These are phyloP conservation scores for Hesperia comma DNA, from an alignment of 2,888 invertebrate species.

Conservation along the genomic window DNA sequence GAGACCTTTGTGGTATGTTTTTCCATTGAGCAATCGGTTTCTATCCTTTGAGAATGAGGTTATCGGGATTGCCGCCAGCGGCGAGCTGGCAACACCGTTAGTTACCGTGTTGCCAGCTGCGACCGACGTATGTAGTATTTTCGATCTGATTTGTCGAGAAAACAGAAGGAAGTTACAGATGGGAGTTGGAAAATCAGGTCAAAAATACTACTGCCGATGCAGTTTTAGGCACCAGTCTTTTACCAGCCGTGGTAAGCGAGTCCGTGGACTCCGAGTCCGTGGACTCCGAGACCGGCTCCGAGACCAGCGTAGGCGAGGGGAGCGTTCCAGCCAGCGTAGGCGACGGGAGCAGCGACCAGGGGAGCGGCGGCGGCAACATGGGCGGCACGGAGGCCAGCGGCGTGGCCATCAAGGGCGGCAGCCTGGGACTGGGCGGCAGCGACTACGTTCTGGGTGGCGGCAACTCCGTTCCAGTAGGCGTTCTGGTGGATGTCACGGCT, in stretches of 20 bases:
- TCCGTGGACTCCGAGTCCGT: conserved; percentile 2
- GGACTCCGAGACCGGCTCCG: conserved; percentile 42
- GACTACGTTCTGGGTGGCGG: conserved; percentile 72
- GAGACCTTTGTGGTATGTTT: conserved; percentile 66
- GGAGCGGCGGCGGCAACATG: conserved; percentile 46
- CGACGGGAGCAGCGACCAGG: conserved; percentile 42
- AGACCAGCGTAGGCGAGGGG: conserved; percentile 51
- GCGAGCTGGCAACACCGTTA: conserved; percentile 26
- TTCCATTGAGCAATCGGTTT: conserved; percentile 64
- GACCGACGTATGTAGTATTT: conserved; percentile 24
- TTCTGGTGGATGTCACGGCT: conserved; percentile 74
- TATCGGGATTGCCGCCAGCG: conserved; percentile 34
- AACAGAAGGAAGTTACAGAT: neutral
- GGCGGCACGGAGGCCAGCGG: conserved; percentile 56
- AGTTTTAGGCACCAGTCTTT: conserved; percentile 41
- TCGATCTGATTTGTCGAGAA: conserved; percentile 20
- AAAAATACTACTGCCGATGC: conserved; percentile 16
- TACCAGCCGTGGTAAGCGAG: conserved; percentile 64
- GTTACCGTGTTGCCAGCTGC: conserved; percentile 29
- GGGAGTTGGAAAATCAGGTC: conserved; percentile 17
- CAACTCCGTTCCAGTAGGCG: conserved; percentile 73
- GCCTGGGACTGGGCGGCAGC: conserved; percentile 77
- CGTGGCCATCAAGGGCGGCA: conserved; percentile 66
- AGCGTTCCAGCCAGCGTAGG: conserved; percentile 49
- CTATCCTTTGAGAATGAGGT: conserved; percentile 44